Conservation (phyloP, 2,888 invertebrate species). For the Drosophila paramelanica region DNA sequence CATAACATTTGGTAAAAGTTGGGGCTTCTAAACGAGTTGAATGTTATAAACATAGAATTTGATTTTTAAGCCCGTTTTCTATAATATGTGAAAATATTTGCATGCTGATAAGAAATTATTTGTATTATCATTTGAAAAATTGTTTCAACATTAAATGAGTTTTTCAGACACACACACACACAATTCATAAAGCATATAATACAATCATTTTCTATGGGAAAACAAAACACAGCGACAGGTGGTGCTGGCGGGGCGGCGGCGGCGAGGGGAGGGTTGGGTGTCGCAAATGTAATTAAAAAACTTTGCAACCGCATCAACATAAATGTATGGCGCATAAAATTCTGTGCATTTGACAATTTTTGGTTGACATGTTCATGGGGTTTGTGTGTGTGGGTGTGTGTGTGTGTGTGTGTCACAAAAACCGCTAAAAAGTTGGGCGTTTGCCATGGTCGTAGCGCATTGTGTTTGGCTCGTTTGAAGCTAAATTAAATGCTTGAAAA, state of each 20-base stretch:
- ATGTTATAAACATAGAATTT: not conserved
- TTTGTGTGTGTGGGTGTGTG: slow-evolving; percentile 16
- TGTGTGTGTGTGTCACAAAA: slow-evolving; percentile 21
- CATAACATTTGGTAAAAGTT: too few relatives aligned
- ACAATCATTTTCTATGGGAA: slow-evolving; percentile 26
- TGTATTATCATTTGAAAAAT: slow-evolving; percentile 71
- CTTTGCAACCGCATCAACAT: slow-evolving; percentile 80
- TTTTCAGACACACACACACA: slow-evolving; percentile 53
- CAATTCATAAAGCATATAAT: slow-evolving; percentile 46
- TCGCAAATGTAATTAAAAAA: slow-evolving; percentile 79
- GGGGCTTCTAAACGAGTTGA: not conserved
- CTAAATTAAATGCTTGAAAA: slow-evolving; percentile 71
- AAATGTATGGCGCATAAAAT: slow-evolving; percentile 73
- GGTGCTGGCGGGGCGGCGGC: not conserved
- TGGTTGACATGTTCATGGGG: slow-evolving; percentile 62
- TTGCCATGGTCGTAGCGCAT: slow-evolving; percentile 18
- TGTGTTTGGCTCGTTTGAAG: slow-evolving; percentile 54
- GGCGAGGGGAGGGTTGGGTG: slow-evolving; percentile 4
- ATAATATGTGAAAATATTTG: slow-evolving; percentile 13
- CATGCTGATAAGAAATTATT: slow-evolving; percentile 39
- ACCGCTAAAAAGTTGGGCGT: slow-evolving; percentile 56
- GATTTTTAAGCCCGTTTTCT: not conserved
- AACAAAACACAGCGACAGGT: slow-evolving; percentile 2
- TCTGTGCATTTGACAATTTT: slow-evolving; percentile 77
- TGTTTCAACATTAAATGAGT: slow-evolving; percentile 79